phyloP scores from a whole-genome alignment of 2,797 vertebrate species.

The Astyanax mexicanus region DNA sequence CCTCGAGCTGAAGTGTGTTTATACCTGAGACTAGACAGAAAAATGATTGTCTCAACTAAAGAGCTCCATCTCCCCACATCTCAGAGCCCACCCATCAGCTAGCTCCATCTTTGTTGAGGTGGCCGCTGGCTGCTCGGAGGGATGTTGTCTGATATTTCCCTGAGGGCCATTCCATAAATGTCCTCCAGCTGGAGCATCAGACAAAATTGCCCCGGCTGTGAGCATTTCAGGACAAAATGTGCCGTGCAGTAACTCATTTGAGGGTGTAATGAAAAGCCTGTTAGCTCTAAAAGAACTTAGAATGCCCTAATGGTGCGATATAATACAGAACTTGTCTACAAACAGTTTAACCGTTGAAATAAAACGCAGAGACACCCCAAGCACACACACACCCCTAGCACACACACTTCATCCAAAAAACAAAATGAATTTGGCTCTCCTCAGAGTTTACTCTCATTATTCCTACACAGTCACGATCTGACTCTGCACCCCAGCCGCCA shows the following conservation, averaged over 20 bases:
- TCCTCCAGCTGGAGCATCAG: conserved; percentile 69
- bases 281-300: conserved; percentile 43
- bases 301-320: conserved; percentile 22
- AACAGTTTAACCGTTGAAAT: conserved; percentile 33
- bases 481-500: conserved; percentile 31
- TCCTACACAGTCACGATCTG: conserved; percentile 37
- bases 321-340: conserved; percentile 29
- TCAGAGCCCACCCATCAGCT: conserved; percentile 68
- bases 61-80: conserved; percentile 1
- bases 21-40: conserved; percentile 39
- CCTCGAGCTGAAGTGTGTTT: conserved; percentile 19
- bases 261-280: conserved; percentile 56
- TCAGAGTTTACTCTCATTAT: conserved; percentile 43
- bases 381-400: background rate
- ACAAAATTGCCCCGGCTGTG: conserved; percentile 60
- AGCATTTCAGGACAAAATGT: conserved; percentile 66
- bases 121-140: conserved; percentile 68
- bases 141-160: conserved; percentile 73
- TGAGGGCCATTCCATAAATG: conserved; percentile 64
- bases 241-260: conserved; percentile 73
- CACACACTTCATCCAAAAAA: conserved; percentile 26
- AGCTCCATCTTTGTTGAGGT: conserved; percentile 72
- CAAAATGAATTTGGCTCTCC: conserved; percentile 39
- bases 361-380: background rate
- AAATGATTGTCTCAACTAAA: conserved; percentile 14